Evolutionary conservation across 2,888 invertebrate genomes (phyloP), one percentile per base, ranked within the genome.

Genomic region (Teleiodes luculella): DNA sequence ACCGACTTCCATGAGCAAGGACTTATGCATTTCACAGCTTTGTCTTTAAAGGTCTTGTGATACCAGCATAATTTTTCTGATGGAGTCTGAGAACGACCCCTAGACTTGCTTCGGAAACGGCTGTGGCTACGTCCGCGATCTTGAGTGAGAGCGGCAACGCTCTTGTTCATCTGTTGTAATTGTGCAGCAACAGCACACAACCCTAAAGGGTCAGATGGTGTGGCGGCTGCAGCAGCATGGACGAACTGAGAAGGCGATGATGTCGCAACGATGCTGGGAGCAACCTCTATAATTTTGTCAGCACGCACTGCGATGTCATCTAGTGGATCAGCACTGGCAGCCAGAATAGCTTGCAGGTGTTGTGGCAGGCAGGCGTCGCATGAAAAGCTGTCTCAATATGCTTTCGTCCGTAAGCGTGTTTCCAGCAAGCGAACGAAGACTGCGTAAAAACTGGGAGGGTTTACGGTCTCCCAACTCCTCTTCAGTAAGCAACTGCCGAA

Each of bases 401-500:
- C 24, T 24, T 24, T 24, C 24, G 24, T 24, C 24, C 24, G 24
- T 4, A 24, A 24, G 24, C 24, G 24, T 24, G 24, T 24, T 24
- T 24, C 24, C 35, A n/a, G n/a, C 35, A n/a, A 35, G 35, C n/a
- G 35, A 35, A 3, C 35, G 35, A 11, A 39, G 16, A 39, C 16
- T 14, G 13, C 39, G 13, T 8, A 39, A 16, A 18, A 39, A 39
- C 10, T 39, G 39, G 39, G 39, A 39, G 18, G 39, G 39, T 39
- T 39, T 39, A 7, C 39, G 14, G 16, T 39, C 39, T 8, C 39
- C 39, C 18, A 39, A 39, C 39, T 39, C 39, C 16, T 39, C 39
- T 28, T 45, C 52, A 18, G 49, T 48, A 45, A 20, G 33, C 48
- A 49, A 30, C 31, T 43, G 56, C 33, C 35, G 35, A n/a, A 35